phyloP scores from a whole-genome alignment of 2,888 invertebrate species.

The Agrotis exclamationis region DNA sequence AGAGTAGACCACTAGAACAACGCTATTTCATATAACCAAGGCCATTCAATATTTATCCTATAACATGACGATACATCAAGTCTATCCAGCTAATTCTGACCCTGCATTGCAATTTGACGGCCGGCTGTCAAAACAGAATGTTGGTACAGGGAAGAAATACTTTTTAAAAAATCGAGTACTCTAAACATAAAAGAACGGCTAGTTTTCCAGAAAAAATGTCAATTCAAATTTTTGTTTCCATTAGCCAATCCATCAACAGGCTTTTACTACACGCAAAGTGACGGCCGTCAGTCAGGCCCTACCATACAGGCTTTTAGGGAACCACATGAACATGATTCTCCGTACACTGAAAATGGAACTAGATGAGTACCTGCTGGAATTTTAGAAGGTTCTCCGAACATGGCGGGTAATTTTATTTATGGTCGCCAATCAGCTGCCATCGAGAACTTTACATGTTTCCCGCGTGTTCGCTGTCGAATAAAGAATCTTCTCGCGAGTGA shows the following conservation, averaged over 20 bases:
- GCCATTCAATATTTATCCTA: no score
- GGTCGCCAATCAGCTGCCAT: not conserved
- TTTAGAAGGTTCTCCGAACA: not conserved
- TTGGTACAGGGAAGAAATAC: not conserved
- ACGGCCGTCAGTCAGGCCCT: no score
- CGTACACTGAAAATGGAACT: no score
- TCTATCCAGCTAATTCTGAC: no score
- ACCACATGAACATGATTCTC: not conserved
- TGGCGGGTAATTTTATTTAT: not conserved
- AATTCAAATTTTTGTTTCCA: not conserved
- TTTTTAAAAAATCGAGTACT: not conserved
- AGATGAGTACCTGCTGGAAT: not conserved
- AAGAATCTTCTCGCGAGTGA: conserved; percentile 17
- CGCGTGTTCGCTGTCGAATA: conserved; percentile 19
- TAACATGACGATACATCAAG: no score
- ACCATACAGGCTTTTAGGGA: conserved; percentile 3
- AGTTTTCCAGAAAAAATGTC: no score
- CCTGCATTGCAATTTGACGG: no score
- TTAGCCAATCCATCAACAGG: not conserved
- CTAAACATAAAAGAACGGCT: not conserved
- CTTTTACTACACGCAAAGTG: not conserved
- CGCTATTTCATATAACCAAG: no score
- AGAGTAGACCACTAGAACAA: no score
- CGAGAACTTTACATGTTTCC: conserved; percentile 1
- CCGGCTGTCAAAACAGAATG: no score